Conservation (phyloP, 2,113 vertebrate genomes). For the Cinclus cinclus region DNA sequence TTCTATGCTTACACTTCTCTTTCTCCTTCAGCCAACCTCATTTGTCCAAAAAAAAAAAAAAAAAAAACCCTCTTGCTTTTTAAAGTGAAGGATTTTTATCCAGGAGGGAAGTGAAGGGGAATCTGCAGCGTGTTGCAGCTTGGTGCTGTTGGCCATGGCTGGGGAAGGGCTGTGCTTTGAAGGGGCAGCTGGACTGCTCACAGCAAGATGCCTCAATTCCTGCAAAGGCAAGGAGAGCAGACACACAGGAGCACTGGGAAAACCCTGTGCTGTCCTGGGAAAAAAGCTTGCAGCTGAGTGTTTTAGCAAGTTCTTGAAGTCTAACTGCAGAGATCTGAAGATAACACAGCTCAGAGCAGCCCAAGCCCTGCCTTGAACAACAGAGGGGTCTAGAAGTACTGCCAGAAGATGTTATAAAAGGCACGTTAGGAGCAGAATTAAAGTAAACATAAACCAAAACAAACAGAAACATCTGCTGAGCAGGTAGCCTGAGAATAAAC, state of each 20-base stretch:
- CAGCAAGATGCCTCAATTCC: neutral
- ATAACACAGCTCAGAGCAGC: neutral
- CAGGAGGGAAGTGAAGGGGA: neutral
- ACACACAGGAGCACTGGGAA: neutral
- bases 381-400: constrained; percentile 4
- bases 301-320: neutral
- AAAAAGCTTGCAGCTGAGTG: neutral
- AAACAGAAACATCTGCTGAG: constrained; percentile 46
- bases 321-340: constrained; percentile 4
- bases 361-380: neutral
- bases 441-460: constrained; percentile 28
- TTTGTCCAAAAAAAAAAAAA: neutral
- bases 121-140: neutral
- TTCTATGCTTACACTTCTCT: neutral
- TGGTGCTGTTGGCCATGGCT: neutral
- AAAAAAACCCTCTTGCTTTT: neutral
- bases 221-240: neutral
- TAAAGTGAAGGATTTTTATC: neutral
- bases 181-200: neutral
- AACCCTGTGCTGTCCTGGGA: neutral
- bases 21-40: neutral
- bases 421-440: constrained; percentile 38
- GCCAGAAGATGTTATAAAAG: constrained; percentile 46
- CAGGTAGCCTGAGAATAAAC: constrained; percentile 49
- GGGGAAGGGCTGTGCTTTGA: neutral